These are phyloP conservation scores for Artibeus lituratus DNA, from an alignment of 2,797 vertebrate species.

Conservation along the genomic window DNA sequence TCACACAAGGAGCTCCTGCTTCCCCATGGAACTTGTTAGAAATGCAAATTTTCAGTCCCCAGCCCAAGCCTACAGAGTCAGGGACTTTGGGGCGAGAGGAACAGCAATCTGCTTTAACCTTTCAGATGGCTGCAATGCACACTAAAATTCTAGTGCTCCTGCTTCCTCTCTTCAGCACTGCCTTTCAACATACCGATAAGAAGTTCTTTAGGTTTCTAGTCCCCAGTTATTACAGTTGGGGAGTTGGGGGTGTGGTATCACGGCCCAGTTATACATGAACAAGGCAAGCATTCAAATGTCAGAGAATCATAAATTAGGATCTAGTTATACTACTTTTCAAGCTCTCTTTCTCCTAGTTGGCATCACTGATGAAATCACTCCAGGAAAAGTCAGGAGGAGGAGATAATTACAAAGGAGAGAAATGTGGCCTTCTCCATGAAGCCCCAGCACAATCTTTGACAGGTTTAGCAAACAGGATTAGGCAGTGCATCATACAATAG, in stretches of 20 bases:
- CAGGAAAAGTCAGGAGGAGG: background rate
- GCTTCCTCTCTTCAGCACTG: background rate
- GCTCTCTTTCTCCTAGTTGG: background rate
- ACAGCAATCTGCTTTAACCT: background rate
- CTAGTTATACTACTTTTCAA: background rate
- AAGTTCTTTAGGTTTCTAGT: background rate
- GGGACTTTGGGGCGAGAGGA: background rate
- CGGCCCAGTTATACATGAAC: background rate
- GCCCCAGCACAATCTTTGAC: background rate
- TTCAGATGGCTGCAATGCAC: background rate
- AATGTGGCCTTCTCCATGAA: background rate
- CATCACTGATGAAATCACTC: background rate
- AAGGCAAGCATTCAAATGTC: background rate
- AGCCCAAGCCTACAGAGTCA: background rate
- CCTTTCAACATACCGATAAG: background rate
- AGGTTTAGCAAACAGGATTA: background rate
- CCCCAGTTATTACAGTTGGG: background rate
- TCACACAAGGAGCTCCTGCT: background rate
- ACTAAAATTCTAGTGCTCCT: background rate
- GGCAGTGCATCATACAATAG: rapidly evolving
- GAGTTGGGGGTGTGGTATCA: background rate
- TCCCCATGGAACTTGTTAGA: background rate
- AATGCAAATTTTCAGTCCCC: background rate
- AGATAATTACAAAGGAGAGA: background rate
- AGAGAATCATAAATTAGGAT: background rate